These are phyloP conservation scores for Tychaedon coryphoeus DNA, from an alignment of 2,113 vertebrate genomes.

Conservation along the genomic window DNA sequence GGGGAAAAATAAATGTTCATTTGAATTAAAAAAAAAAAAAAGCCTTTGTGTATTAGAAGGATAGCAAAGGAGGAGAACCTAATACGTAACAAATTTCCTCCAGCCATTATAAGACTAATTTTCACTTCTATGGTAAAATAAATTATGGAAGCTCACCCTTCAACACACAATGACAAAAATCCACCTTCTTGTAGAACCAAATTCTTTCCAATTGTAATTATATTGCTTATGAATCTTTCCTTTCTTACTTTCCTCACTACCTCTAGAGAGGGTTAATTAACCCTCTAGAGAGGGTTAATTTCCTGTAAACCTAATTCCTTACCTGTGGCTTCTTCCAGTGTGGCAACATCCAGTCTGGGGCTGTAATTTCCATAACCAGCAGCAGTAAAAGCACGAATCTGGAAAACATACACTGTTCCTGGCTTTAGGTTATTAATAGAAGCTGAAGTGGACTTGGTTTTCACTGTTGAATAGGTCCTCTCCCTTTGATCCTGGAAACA, in stretches of 20 bases:
- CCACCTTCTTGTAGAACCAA: neutral
- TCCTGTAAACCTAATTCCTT: slow-evolving; percentile 47
- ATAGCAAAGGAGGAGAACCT: neutral
- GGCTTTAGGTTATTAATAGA: slow-evolving; percentile 96
- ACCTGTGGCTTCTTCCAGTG: slow-evolving; percentile 94
- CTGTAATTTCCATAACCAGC: slow-evolving; percentile 95
- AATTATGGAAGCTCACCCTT: neutral
- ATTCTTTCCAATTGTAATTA: neutral
- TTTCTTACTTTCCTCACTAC: neutral
- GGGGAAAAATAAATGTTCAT: neutral
- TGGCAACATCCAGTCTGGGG: slow-evolving; percentile 93
- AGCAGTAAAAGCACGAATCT: slow-evolving; percentile 95
- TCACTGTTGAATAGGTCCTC: slow-evolving; percentile 92
- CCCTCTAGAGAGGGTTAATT: neutral
- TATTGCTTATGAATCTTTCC: neutral
- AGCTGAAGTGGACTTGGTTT: slow-evolving; percentile 91
- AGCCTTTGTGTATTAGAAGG: neutral
- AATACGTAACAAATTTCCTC: neutral
- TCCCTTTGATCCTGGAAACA: slow-evolving; percentile 92
- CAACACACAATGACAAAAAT: neutral
- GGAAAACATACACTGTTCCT: slow-evolving; percentile 96
- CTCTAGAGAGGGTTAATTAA: neutral
- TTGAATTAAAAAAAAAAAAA: neutral
- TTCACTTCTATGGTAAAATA: neutral
- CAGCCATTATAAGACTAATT: neutral